These are phyloP conservation scores for Alosa sapidissima DNA, from an alignment of 2,797 vertebrate species.

Conservation along the genomic window DNA sequence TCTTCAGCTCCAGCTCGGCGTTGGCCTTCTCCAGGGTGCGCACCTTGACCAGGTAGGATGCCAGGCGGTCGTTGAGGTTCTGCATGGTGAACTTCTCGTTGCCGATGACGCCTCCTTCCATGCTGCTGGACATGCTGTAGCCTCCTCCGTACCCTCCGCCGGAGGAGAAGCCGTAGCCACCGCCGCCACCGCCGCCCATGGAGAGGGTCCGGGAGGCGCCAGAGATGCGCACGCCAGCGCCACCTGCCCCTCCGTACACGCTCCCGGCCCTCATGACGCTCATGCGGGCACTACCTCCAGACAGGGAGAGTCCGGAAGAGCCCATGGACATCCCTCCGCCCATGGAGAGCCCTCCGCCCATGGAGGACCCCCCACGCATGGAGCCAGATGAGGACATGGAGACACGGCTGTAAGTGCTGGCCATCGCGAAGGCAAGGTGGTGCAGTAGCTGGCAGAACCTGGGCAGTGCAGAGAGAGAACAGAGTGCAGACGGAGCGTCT, in stretches of 20 bases:
- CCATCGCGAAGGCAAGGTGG: background rate
- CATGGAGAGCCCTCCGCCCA: background rate
- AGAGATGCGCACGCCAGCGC: conserved; percentile 53
- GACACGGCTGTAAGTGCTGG: conserved; percentile 22
- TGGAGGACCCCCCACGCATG: background rate
- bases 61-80: conserved; percentile 87
- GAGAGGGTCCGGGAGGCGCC: background rate
- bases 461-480: background rate
- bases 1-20: conserved; percentile 79
- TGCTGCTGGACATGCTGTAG: background rate
- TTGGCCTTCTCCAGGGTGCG: conserved; percentile 80
- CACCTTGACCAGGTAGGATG: conserved; percentile 84
- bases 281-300: background rate
- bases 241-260: conserved; percentile 65
- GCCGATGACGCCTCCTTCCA: conserved; percentile 37
- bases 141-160: background rate
- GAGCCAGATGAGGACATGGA: conserved; percentile 32
- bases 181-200: conserved; percentile 54
- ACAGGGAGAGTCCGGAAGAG: background rate
- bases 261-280: conserved; percentile 54
- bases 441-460: background rate
- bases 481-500: background rate
- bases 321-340: conserved; percentile 1
- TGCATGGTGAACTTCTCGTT: conserved; percentile 83
- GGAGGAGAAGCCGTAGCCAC: background rate